Evolutionary conservation across 2,797 vertebrate species (phyloP).

Genomic region (Buphagus erythrorhynchus): DNA sequence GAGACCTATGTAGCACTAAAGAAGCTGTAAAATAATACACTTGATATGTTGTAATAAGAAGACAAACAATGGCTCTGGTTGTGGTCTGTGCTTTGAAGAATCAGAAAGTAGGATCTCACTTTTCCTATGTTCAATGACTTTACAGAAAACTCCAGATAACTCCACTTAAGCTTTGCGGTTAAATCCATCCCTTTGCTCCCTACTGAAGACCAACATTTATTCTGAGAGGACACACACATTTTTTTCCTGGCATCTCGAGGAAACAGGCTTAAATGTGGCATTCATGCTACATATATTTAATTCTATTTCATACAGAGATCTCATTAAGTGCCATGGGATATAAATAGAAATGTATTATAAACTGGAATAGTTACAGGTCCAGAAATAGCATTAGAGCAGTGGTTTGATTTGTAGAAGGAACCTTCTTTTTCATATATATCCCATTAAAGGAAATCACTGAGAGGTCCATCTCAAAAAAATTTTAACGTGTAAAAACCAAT

Average conservation of each 20-base stretch:
- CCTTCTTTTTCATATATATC: not conserved
- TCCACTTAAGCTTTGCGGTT: not conserved
- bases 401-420: not conserved
- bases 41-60: not conserved
- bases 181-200: not conserved
- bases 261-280: not conserved
- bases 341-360: not conserved
- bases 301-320: not conserved
- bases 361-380: not conserved
- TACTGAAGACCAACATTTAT: not conserved
- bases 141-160: not conserved
- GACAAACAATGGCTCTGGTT: not conserved
- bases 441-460: not conserved
- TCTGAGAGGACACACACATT: not conserved
- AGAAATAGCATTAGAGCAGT: not conserved
- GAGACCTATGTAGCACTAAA: too few relatives aligned
- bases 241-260: not conserved
- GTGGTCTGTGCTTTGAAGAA: not conserved
- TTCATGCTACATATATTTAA: not conserved
- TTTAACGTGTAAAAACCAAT: not conserved
- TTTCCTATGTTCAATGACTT: not conserved
- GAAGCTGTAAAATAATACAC: not conserved
- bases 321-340: not conserved
- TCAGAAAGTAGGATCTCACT: not conserved
- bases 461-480: not conserved